Evolutionary conservation across 2,797 vertebrate genomes (phyloP), one percentile per base, ranked within the genome.

Genomic region (Microctenopoma lineatum): DNA sequence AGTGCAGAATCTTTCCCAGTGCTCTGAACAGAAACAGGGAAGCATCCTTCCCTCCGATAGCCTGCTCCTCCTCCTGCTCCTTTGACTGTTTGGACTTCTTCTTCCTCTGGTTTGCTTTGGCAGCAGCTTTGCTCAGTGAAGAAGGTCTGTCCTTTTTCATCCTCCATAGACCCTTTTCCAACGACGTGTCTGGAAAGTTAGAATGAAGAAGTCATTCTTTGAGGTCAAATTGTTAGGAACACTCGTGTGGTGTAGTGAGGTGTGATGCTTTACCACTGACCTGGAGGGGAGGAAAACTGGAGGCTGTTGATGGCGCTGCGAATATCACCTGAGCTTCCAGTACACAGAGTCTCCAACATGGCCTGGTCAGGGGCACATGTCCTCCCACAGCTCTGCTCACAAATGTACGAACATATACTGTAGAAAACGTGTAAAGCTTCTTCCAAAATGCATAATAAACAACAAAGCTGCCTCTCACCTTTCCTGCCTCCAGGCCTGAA

Each of bases 21-120:
- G 97, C 98, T 92, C 97, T 94, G 89, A 99, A 99, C 63, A 99
- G 94, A 79, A 98, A 98, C 39, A 99, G 94, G 38, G 96, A 96
- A 15, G 93, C 90, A 78, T 99, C 97, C 87, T 96, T 98, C 73
- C 95, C 95, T 75, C 97, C 97, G 46, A 98, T 93, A 10, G 95
- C 88, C 86, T 92, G 96, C 42, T 91, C 77, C 3, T 84, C 81
- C 4, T 93, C 91, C 45, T 76, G 75, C 34, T 86, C 86, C 77
- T 94, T 93, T 4, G 67, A 80, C 65, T 62, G 27, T 53, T 75
- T 91, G 29, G 86, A 69, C 32, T 62, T 73, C 81, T 89, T 95
- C 73, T 77, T 93, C 56, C 90, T 94, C 59, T 76, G 84, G 47
- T 89, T 93, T 21, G 73, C 57, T 89, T 90, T 95, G 66, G 87